Base-by-base conservation (phyloP, 2,113 vertebrate species). In the Sinocyclocheilus rhinocerous region DNA sequence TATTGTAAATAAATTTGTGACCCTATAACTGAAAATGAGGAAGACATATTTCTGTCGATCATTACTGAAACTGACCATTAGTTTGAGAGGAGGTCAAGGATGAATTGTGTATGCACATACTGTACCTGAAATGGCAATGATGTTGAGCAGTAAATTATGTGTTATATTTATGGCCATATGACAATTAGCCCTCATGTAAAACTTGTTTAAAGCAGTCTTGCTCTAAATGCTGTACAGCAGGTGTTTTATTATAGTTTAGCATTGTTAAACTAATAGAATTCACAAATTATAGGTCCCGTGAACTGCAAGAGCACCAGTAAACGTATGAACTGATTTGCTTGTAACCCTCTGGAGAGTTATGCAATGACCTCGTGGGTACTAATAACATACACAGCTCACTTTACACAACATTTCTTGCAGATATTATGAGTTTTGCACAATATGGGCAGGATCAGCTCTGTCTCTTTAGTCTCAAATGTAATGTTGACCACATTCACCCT, bases 381-480 rank as follows among this genome's bases (percentile, higher is more conserved):
- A 83, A 57, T 57, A 73, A 73, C 48, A 83, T 20, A n/a, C 24
- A 72, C 36, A 16, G 12, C 65, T 70, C 29, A 16, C 29, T 73
- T 57, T 59, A 24, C 50, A 75, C 50, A 73, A 73, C 13, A 73
- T 84, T 57, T 57, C 67, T 84, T 73, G 67, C 48, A 36, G 65
- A 83, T 67, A 69, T 70, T 52, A 70, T 83, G 81, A 72, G 81
- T 52, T 81, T 70, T 70, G 18, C 65, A 69, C 63, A 69, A 69
- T 69, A 69, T 69, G 63, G 45, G 11, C 63, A 82, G 63, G 24
- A 70, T 69, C 63, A 52, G 63, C 80, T 69, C 16, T 33, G 33
- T 69, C 16, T 52, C 63, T 69, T 26, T 45, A 52, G 18, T 22
- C 26, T 70, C 45, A 82, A 33, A 26, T 69, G 45, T 82, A 69